Base-by-base conservation (phyloP, 2,113 vertebrate species). In the Epinephelus lanceolatus region DNA sequence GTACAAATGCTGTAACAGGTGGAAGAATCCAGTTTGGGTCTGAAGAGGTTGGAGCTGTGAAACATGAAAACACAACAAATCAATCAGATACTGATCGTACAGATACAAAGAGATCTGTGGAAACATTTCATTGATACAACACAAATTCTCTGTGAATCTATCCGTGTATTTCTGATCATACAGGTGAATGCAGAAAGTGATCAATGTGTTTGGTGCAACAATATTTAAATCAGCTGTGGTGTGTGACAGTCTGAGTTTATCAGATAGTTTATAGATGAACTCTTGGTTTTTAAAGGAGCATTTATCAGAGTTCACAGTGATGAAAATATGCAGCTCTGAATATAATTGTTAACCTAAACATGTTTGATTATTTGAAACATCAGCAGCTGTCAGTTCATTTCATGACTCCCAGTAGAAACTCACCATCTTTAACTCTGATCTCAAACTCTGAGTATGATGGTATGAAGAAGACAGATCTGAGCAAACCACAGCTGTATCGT, bases 321-420 rank as follows among this genome's bases (percentile, higher is more conserved):
- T 45, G 17, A 14, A 47, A 19, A 56, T 18, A 17, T 53, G 23
- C 45, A 68, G 62, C 19, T 59, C 30, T 56, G 5, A 71, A 23
- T 55, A 37, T 6, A 25, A 45, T 21, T 30, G 10, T 33, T 10
- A n/a, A n/a, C 69, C 14, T 49, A 49, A 84, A 66, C 56, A 1
- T 63, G 19, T 63, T 40, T 1, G 21, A 55, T 42, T 42, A 10
- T 42, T 42, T 42, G 6, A 42, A 68, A 51, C n/a, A 55, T 13
- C 30, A 18, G 45, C 17, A 76, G 56, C 19, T 25, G 61, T 72
- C 45, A 33, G 47, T 21, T 76, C 2, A 55, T 71, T 63, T 33
- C 33, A 33, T 14, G 42, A 68, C 59, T 73, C 71, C 57, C 37
- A 62, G 63, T 7, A 62, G 65, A 76, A 0, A 88, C 86, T 86